Conservation (phyloP, 2,113 vertebrate species). For the Dromaius novaehollandiae region DNA sequence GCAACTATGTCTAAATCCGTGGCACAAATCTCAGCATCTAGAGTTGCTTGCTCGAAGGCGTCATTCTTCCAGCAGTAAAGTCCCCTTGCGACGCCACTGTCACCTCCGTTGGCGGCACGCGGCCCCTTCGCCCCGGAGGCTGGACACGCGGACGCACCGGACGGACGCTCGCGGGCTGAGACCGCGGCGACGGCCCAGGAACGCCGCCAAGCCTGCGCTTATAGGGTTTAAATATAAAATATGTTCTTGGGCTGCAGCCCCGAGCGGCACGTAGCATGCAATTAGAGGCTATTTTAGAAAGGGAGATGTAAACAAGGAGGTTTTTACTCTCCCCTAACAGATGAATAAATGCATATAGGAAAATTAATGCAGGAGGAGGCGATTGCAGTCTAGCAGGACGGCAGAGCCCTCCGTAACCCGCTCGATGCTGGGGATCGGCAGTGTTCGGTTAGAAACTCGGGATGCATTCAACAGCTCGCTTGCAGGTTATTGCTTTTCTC, state of each 20-base stretch:
- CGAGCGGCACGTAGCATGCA: background rate
- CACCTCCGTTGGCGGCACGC: background rate
- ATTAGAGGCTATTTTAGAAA: background rate
- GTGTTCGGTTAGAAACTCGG: too few relatives aligned
- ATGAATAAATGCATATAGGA: background rate
- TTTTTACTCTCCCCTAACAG: background rate
- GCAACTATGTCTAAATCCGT: background rate
- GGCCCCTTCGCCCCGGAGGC: rapidly evolving
- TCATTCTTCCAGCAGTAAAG: rapidly evolving
- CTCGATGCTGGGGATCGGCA: rapidly evolving
- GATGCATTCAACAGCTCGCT: background rate
- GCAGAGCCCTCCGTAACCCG: background rate
- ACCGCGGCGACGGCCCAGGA: background rate
- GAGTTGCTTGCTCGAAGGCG: background rate
- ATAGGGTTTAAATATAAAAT: background rate
- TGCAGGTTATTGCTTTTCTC: rapidly evolving
- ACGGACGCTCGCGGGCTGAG: background rate
- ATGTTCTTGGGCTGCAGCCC: background rate
- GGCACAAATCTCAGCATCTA: rapidly evolving
- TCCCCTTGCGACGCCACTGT: rapidly evolving
- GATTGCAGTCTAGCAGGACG: background rate
- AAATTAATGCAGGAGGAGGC: background rate
- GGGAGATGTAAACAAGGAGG: background rate
- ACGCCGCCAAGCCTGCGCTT: background rate
- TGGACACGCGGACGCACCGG: rapidly evolving